phyloP scores from a whole-genome alignment of 2,888 invertebrate species.

The Caenorhabditis doughertyi region DNA sequence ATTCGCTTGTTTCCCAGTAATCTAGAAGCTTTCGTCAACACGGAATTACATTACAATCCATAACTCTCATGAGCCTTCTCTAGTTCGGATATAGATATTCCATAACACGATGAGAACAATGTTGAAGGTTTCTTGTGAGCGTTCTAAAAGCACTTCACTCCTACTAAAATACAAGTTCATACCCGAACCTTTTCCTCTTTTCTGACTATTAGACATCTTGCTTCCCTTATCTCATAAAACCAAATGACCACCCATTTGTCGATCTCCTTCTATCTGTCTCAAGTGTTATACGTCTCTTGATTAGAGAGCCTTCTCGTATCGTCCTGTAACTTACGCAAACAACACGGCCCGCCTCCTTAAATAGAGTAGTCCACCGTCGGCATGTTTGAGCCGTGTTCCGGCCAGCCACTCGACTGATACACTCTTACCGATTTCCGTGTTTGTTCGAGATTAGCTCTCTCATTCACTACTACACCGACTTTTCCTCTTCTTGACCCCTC shows the following conservation, averaged over 20 bases:
- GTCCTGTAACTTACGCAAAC: slow-evolving; percentile 61
- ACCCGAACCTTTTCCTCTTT: too few species aligned
- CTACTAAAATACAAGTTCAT: too few species aligned
- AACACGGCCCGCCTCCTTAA: slow-evolving; percentile 52
- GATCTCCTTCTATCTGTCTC: slow-evolving; percentile 26
- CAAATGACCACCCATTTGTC: slow-evolving; percentile 38
- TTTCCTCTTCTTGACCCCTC: slow-evolving; percentile 46
- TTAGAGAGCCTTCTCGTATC: slow-evolving; percentile 32
- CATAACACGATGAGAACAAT: too few species aligned
- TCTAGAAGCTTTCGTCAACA: too few species aligned
- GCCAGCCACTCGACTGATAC: slow-evolving; percentile 61
- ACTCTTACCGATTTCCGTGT: slow-evolving; percentile 68
- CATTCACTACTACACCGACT: slow-evolving; percentile 26
- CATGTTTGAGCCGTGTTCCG: slow-evolving; percentile 60
- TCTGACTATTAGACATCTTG: neutral
- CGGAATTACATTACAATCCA: too few species aligned
- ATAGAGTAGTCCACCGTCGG: slow-evolving; percentile 49
- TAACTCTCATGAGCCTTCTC: too few species aligned
- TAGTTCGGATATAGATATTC: too few species aligned
- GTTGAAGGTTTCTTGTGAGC: too few species aligned
- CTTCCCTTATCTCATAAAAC: neutral
- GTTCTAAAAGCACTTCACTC: too few species aligned
- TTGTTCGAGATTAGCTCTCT: slow-evolving; percentile 64
- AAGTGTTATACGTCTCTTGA: slow-evolving; percentile 51
- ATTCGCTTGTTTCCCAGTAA: too few species aligned